Percentiles rank a stretch among this genome's conserved stretches.
Conservation (phyloP, 2,113 vertebrate genomes). For the Aythya baeri region DNA sequence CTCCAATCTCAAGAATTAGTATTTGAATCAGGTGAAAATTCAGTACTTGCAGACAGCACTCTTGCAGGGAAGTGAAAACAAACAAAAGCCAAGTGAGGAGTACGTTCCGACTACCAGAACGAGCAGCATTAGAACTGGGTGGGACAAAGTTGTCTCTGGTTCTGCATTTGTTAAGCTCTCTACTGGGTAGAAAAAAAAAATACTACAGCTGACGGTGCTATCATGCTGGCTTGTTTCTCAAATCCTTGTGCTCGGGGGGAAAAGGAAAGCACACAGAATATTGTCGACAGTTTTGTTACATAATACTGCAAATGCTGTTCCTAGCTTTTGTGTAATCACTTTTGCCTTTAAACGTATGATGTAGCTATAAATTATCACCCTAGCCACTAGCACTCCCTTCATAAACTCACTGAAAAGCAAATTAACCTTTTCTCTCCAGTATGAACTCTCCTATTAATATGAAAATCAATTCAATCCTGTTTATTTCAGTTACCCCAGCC, state of each 20-base stretch:
- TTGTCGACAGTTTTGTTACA: slow-evolving; percentile 14
- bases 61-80: not conserved
- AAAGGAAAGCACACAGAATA: slow-evolving; percentile 42
- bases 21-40: not conserved
- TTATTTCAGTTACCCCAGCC: slow-evolving; percentile 54
- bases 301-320: slow-evolving; percentile 31
- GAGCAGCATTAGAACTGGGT: not conserved
- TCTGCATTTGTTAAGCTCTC: not conserved
- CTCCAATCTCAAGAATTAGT: not conserved
- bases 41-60: not conserved
- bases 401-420: slow-evolving; percentile 76
- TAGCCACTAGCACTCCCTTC: slow-evolving; percentile 59
- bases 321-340: slow-evolving; percentile 65
- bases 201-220: not conserved
- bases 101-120: not conserved
- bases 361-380: slow-evolving; percentile 72
- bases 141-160: not conserved
- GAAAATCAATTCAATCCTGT: slow-evolving; percentile 73
- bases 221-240: slow-evolving; percentile 21
- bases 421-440: slow-evolving; percentile 78
- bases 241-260: slow-evolving; percentile 37
- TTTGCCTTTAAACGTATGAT: slow-evolving; percentile 74
- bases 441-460: slow-evolving; percentile 74
- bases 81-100: not conserved
- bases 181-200: not conserved